Conservation (phyloP, 2,888 invertebrate species). For the Griposia aprilina region DNA sequence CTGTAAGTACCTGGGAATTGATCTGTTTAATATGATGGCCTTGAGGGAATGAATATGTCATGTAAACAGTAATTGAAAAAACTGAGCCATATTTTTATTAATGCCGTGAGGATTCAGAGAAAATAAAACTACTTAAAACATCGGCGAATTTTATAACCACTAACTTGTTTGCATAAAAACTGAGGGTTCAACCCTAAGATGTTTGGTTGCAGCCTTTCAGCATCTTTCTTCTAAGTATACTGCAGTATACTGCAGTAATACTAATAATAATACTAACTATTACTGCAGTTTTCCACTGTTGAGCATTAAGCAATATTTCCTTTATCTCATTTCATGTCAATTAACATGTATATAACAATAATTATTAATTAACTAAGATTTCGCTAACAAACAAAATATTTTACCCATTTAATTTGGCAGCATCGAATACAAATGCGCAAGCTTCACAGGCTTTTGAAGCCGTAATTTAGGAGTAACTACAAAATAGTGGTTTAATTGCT, state of each 20-base stretch:
- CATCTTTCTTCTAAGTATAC: neutral
- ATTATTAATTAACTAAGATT: conserved; percentile 1
- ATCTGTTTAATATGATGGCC: conserved; percentile 18
- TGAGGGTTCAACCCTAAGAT: neutral
- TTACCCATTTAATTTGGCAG: conserved; percentile 10
- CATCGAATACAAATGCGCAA: conserved; percentile 33
- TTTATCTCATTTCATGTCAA: neutral
- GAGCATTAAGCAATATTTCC: neutral
- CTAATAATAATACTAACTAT: no score
- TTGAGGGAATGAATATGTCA: conserved; percentile 4
- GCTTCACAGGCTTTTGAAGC: conserved; percentile 55
- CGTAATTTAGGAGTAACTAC: conserved; percentile 65
- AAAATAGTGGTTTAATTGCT: conserved; percentile 66
- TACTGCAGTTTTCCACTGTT: neutral
- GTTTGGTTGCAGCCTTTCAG: neutral
- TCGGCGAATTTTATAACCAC: neutral
- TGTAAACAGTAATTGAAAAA: neutral
- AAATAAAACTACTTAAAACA: neutral
- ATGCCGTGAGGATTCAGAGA: no score
- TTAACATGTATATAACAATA: neutral
- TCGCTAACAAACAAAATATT: conserved; percentile 44
- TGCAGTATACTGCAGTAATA: no score
- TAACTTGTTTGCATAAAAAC: neutral
- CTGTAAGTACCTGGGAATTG: conserved; percentile 33
- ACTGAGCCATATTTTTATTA: neutral